Base-by-base conservation (phyloP, 2,113 vertebrate species). In the Lasiurus cinereus region DNA sequence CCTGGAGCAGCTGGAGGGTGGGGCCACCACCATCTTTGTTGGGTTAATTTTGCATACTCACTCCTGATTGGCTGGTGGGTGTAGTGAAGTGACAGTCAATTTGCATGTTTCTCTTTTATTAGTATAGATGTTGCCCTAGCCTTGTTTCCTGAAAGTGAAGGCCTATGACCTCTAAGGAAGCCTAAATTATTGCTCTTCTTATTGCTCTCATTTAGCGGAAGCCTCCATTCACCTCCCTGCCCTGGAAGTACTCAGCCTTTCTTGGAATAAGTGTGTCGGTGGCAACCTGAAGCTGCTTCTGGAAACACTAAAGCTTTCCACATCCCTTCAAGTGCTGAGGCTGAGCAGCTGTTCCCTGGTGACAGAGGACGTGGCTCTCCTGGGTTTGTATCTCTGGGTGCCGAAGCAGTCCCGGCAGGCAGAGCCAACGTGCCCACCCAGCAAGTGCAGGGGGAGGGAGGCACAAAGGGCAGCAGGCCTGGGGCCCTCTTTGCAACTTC, bases 251-350 rank as follows among this genome's bases (percentile, higher is more conserved):
- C 86, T 99, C 96, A 98, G 98, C 94, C 97, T 99, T 77, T 99
- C 99, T 91, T 99, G 99, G 99, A 99, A 99, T 97, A 99, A 99
- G 92, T 98, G 98, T 96, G 98, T 99, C 78, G 99, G 99, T 16
- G 99, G 99, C 59, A 99, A 98, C 90, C 95, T 99, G 94, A 96
- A 98, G 59, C 96, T 98, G 95, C 98, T 99, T 94, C 97, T 99
- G 93, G 98, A 98, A 62, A 97, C 97, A 0, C 84, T 99, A 84
- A 98, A 98, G 96, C 97, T 97, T 50, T 97, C 98, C 6, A 84
- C 92, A 6, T 79, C 95, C 88, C 98, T 99, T 90, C 97, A 96
- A 93, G 98, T 98, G 95, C 98, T 99, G 93, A 98, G 97, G 94
- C 98, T 99, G 97, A 99, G 99, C 98, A 99, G 99, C 99, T 99